phyloP scores from a whole-genome alignment of 1,140 invertebrate species.

The Proctacanthus coquilletti region DNA sequence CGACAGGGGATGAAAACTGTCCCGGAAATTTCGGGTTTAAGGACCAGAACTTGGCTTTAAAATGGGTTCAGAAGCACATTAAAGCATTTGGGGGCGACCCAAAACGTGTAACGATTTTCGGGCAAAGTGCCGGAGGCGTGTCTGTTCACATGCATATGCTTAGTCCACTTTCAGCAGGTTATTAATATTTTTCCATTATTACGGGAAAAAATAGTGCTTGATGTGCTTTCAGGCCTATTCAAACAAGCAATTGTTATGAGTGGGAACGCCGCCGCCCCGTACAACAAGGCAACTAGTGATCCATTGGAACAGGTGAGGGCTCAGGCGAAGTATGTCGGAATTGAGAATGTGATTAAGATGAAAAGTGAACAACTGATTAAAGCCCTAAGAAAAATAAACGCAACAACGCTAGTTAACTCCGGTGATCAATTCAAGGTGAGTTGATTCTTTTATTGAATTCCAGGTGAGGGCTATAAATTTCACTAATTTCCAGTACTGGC shows the following conservation, averaged over 20 bases:
- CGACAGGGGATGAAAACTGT: slow-evolving; percentile 21
- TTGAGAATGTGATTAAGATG: slow-evolving; percentile 11
- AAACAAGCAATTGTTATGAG: slow-evolving; percentile 36
- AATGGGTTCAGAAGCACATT: slow-evolving; percentile 29
- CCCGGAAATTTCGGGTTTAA: slow-evolving; percentile 42
- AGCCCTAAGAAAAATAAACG: slow-evolving; percentile 25
- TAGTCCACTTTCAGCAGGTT: slow-evolving; percentile 27
- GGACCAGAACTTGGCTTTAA: slow-evolving; percentile 37
- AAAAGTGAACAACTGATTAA: slow-evolving; percentile 17
- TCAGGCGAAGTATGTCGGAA: slow-evolving; percentile 13
- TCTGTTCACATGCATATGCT: slow-evolving; percentile 32
- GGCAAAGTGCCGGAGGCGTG: slow-evolving; percentile 38
- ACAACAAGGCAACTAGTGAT: slow-evolving; percentile 36
- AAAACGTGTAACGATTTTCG: slow-evolving; percentile 38
- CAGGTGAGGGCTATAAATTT: slow-evolving; percentile 3
- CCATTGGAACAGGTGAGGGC: slow-evolving; percentile 28
- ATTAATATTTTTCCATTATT: slow-evolving; percentile 2
- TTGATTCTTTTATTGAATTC: background rate
- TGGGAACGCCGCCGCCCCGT: slow-evolving; percentile 43
- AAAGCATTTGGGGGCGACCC: slow-evolving; percentile 30
- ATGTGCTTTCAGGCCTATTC: slow-evolving; percentile 27
- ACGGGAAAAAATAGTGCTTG: background rate
- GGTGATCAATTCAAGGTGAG: slow-evolving; percentile 18
- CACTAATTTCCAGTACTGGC: slow-evolving; percentile 22
- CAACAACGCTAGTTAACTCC: slow-evolving; percentile 18